Percentiles rank a stretch among this genome's conserved stretches.
These are phyloP conservation scores for Neofelis nebulosa DNA, from an alignment of 2,113 vertebrate genomes.

Conservation along the genomic window DNA sequence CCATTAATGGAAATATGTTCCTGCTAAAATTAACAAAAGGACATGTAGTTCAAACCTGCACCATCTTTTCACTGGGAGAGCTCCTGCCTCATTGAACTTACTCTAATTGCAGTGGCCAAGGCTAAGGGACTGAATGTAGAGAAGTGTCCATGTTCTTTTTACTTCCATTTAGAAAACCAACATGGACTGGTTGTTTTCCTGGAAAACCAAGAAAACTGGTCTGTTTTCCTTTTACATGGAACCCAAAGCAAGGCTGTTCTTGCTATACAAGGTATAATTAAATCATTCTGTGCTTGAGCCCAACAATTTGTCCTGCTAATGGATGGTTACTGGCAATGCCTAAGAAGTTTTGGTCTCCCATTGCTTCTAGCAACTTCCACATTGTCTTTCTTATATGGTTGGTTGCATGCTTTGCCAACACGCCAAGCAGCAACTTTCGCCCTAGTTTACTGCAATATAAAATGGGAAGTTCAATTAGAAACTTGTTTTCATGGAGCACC, in stretches of 20 bases:
- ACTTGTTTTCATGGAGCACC: slow-evolving; percentile 81
- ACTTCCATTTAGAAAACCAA: background rate
- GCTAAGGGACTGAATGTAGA: background rate
- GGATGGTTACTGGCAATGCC: slow-evolving; percentile 67
- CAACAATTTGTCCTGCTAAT: slow-evolving; percentile 58
- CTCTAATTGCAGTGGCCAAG: background rate
- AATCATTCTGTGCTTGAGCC: background rate
- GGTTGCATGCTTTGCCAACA: slow-evolving; percentile 89
- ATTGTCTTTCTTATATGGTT: slow-evolving; percentile 86
- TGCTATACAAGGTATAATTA: background rate
- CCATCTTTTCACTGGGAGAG: background rate
- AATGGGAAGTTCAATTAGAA: slow-evolving; percentile 89
- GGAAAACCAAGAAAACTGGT: background rate
- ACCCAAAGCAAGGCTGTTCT: background rate
- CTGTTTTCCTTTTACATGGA: background rate
- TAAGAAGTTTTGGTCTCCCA: slow-evolving; percentile 87
- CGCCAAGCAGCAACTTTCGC: slow-evolving; percentile 85
- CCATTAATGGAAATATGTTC: background rate
- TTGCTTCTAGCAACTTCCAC: slow-evolving; percentile 85
- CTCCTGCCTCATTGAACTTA: background rate
- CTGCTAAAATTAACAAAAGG: slow-evolving; percentile 15
- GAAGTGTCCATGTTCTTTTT: background rate
- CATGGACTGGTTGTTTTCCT: no score
- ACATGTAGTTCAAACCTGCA: background rate
- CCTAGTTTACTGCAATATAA: slow-evolving; percentile 76